These are phyloP conservation scores for Nemapogon koenigi DNA, from an alignment of 2,888 invertebrate species.

Conservation along the genomic window DNA sequence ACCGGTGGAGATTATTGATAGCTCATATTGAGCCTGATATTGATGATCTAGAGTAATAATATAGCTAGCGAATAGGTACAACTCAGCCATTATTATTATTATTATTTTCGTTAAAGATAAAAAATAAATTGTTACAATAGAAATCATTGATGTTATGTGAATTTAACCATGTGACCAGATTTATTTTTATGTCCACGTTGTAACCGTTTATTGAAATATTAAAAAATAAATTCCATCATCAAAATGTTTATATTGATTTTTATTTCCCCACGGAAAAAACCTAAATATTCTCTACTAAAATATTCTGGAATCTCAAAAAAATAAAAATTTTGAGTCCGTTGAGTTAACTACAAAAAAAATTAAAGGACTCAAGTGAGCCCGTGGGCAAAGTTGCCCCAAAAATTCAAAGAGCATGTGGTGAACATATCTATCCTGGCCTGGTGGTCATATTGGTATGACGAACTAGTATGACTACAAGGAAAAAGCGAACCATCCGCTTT, in stretches of 20 bases:
- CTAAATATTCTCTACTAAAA: no score
- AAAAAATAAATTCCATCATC: constrained; percentile 51
- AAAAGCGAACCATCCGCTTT: no score
- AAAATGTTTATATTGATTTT: constrained; percentile 7
- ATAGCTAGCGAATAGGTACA: constrained; percentile 41
- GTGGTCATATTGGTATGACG: no score
- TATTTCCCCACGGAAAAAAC: no score
- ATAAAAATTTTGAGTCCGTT: no score
- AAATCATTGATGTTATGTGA: constrained; percentile 28
- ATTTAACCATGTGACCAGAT: constrained; percentile 32
- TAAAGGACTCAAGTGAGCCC: no score
- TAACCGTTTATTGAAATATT: constrained; percentile 50
- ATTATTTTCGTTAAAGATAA: constrained; percentile 40
- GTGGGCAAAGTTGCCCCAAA: no score
- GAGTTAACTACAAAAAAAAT: no score
- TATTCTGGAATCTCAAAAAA: no score
- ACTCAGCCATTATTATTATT: constrained; percentile 46
- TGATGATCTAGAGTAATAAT: constrained; percentile 38
- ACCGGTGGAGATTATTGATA: constrained; percentile 53
- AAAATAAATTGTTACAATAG: constrained; percentile 31
- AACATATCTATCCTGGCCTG: no score
- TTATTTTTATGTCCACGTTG: constrained; percentile 36
- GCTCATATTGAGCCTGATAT: constrained; percentile 62
- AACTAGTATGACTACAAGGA: no score
- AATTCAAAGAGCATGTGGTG: no score